These are phyloP conservation scores for Seriola dumerili DNA, from an alignment of 2,113 vertebrate species.

Conservation along the genomic window DNA sequence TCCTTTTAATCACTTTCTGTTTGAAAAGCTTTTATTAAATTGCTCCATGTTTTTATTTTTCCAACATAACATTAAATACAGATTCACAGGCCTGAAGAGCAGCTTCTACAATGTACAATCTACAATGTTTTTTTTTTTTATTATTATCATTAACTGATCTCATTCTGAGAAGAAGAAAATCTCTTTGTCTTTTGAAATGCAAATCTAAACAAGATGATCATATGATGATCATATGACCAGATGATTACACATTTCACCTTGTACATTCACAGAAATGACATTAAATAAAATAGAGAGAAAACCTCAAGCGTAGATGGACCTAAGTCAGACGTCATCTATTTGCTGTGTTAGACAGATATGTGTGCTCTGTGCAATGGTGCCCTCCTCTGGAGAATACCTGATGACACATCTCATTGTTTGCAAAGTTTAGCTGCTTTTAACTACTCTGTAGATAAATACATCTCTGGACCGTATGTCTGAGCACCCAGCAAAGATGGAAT, in stretches of 20 bases:
- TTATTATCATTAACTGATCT: neutral
- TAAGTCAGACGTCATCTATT: no score
- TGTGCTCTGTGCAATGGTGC: constrained; percentile 38
- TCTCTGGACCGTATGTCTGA: neutral
- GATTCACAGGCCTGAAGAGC: neutral
- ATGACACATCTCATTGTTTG: neutral
- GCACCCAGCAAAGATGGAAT: neutral
- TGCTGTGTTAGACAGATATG: neutral
- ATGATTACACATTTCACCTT: neutral
- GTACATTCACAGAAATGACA: neutral
- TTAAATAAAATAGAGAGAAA: neutral
- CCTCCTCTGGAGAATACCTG: constrained; percentile 42
- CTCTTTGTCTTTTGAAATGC: neutral
- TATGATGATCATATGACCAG: no score
- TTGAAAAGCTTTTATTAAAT: constrained; percentile 5
- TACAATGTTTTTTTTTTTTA: neutral
- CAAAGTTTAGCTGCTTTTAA: neutral
- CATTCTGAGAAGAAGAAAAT: neutral
- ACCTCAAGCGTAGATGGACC: neutral
- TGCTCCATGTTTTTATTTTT: neutral
- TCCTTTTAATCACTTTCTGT: neutral
- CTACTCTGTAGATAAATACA: neutral
- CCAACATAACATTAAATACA: neutral
- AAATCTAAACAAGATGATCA: neutral
- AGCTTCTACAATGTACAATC: neutral